Base-by-base conservation (phyloP, 1,140 invertebrate genomes). In the Hesperophylax magnus region DNA sequence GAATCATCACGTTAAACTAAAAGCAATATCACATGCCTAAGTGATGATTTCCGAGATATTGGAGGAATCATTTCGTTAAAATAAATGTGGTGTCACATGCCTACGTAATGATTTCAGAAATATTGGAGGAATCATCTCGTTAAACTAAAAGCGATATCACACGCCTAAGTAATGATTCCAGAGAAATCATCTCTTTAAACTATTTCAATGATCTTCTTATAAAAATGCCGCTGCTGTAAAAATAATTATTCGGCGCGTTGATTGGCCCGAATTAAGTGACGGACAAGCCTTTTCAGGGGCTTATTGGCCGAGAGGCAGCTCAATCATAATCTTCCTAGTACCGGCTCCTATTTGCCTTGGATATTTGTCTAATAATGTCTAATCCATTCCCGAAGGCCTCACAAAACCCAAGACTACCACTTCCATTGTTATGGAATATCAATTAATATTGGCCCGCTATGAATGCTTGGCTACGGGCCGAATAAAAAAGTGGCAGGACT, bases 181-280 rank as follows among this genome's bases (percentile, higher is more conserved):
- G 34, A 14, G 39, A 11, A 47, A 1, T 14, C 39, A 47, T 47
- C 39, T 47, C 9, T 1, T 14, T 47, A 47, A 47, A 14, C 11
- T 47, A 14, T 47, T 11, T 47, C 39, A 47, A 47, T 14, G 39
- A 47, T 47, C 39, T 69, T 60, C 56, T 52, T 58, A 24, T 39
- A 27, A 15, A 53, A 47, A 47, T 14, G 65, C 75, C 80, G 80
- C 78, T 76, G 72, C 72, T 34, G 72, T 39, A 76, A 75, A 18
- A 18, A 76, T 58, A 22, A 53, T 24, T 27, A 58, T n/a, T n/a
- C 63, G 27, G 54, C 72, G 80, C 60, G 80, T 81, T 81, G 80
- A 81, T 81, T 81, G 75, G 80, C 74, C 54, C 7, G 75, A 77
- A 77, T 81, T 71, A 81, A 81, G 27, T 77, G 63, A 67, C 80